These are phyloP conservation scores for Zoanthus gigantus DNA, from an alignment of 92 coral and sea anemone species.

Conservation along the genomic window DNA sequence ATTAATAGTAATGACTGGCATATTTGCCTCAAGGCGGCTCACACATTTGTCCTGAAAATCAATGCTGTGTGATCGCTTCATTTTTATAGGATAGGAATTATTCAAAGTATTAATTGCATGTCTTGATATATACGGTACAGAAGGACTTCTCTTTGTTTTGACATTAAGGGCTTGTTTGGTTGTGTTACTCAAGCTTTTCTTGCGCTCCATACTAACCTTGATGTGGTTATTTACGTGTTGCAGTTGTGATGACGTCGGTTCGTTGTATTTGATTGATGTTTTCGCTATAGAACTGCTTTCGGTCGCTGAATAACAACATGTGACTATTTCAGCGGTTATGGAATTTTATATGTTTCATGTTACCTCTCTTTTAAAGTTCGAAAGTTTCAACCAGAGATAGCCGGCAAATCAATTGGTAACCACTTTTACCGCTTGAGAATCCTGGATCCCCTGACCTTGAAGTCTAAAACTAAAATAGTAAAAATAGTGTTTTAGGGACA, in stretches of 20 bases:
- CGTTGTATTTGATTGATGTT: slow-evolving; percentile 11
- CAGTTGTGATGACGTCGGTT: not conserved
- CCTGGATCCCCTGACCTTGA: not conserved
- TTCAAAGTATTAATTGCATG: not conserved
- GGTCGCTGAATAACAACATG: not conserved
- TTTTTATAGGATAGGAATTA: not conserved
- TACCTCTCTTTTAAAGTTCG: not conserved
- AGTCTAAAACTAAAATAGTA: not conserved
- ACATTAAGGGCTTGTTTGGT: not conserved
- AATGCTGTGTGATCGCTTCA: slow-evolving; percentile 8
- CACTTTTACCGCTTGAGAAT: not conserved
- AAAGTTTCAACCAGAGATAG: not conserved
- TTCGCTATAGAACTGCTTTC: not conserved
- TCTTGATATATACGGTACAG: slow-evolving; percentile 32
- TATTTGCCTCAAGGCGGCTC: slow-evolving; percentile 2
- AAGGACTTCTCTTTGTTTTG: slow-evolving; percentile 4
- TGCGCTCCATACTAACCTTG: not conserved
- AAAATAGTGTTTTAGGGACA: not conserved
- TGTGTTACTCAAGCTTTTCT: not conserved
- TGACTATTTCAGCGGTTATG: not conserved
- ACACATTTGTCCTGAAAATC: not conserved
- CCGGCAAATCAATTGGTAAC: not conserved
- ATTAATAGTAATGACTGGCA: slow-evolving; percentile 11
- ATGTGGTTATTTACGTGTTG: not conserved
- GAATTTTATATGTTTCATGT: not conserved